phyloP scores from a whole-genome alignment of 2,113 vertebrate genomes.

The Andinoacara biseriatus region DNA sequence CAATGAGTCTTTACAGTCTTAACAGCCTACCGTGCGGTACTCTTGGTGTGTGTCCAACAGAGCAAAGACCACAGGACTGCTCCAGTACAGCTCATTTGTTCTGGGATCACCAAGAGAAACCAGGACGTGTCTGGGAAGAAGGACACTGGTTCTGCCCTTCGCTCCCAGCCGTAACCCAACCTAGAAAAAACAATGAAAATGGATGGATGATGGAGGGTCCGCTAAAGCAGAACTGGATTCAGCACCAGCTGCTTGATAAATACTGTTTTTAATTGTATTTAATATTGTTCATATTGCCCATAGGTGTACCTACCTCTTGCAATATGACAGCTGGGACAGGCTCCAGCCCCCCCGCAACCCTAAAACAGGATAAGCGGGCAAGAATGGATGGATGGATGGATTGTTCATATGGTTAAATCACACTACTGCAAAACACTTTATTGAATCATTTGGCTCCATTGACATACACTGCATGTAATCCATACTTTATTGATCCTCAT shows the following conservation, averaged over 20 bases:
- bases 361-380: too few relatives aligned
- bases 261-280: background rate
- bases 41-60: background rate
- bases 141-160: background rate
- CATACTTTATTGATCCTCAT: constrained; percentile 58
- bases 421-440: background rate
- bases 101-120: background rate
- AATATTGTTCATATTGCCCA: background rate
- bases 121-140: too few relatives aligned
- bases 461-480: constrained; percentile 38
- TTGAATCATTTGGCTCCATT: background rate
- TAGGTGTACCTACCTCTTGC: too few relatives aligned
- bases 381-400: background rate
- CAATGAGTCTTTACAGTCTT: too few relatives aligned
- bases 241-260: background rate
- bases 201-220: background rate
- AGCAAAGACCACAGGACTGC: background rate
- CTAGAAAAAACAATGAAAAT: background rate
- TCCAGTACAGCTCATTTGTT: background rate
- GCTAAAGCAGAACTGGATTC: background rate
- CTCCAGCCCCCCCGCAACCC: too few relatives aligned
- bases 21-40: background rate
- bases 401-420: background rate
- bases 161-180: background rate
- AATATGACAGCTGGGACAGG: too few relatives aligned